Conservation (phyloP, 2,113 vertebrate genomes). For the Campylorhamphus procurvoides region DNA sequence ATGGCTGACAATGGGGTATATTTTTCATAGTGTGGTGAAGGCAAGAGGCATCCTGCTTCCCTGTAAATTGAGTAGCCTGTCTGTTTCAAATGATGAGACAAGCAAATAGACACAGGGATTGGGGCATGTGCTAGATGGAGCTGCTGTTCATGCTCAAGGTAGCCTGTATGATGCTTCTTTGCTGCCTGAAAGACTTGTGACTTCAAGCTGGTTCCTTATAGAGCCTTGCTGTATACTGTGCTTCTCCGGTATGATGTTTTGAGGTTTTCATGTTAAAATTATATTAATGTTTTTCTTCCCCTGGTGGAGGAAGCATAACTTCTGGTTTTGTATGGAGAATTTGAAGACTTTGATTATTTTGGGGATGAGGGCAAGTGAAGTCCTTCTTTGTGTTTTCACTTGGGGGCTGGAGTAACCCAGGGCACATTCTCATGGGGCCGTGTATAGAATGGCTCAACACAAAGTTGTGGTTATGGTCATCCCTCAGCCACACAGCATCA, state of each 20-base stretch:
- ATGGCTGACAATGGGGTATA: slow-evolving; percentile 21
- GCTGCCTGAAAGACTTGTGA: neutral
- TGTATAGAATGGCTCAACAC: neutral
- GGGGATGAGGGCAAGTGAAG: neutral
- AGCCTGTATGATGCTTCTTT: neutral
- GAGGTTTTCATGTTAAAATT: neutral
- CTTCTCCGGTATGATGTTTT: neutral
- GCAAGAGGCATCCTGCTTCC: slow-evolving; percentile 15
- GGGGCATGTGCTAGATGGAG: neutral
- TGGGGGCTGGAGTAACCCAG: neutral
- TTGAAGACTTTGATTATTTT: neutral
- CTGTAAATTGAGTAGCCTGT: neutral
- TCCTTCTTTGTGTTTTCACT: neutral
- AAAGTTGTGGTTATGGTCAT: neutral
- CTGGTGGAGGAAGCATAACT: accelerated
- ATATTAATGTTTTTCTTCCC: neutral
- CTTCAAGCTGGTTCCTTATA: neutral
- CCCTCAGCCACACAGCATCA: neutral
- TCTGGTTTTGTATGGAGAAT: neutral
- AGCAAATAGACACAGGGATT: neutral
- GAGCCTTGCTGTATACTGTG: neutral
- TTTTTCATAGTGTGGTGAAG: slow-evolving; percentile 44
- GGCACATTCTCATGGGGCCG: neutral
- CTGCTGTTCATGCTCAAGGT: neutral
- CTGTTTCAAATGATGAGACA: slow-evolving; percentile 3